phyloP scores from a whole-genome alignment of 2,113 vertebrate species.

The Lichenostomus cassidix region DNA sequence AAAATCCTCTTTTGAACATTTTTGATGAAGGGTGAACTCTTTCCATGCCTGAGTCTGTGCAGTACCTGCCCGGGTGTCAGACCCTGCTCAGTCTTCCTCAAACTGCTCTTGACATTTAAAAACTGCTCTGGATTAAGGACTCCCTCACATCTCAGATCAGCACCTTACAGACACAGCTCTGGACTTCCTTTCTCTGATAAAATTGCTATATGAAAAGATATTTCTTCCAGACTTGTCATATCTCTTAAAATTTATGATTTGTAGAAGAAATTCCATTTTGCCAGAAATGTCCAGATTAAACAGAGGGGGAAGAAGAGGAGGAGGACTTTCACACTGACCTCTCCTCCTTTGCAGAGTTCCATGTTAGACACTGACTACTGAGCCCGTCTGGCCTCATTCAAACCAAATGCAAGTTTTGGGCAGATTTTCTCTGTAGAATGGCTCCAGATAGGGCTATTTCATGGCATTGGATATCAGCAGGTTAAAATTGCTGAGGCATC shows the following conservation, averaged over 20 bases:
- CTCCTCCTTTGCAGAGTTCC: not conserved
- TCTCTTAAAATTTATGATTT: not conserved
- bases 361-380: not conserved
- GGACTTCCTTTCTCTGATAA: not conserved
- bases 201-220: not conserved
- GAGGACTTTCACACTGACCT: not conserved
- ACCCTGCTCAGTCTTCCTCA: not conserved
- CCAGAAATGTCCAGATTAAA: not conserved
- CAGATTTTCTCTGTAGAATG: not conserved
- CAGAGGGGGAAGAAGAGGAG: not conserved
- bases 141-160: not conserved
- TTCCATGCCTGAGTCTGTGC: not conserved
- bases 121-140: not conserved
- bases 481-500: conserved; percentile 22
- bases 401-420: not conserved
- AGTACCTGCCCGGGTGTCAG: not conserved
- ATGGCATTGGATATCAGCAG: not conserved
- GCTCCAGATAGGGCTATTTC: not conserved
- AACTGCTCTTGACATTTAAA: not conserved
- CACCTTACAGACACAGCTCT: not conserved
- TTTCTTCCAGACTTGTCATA: not conserved
- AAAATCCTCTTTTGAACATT: not conserved
- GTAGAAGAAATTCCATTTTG: not conserved
- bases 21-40: not conserved
- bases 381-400: not conserved